Evolutionary conservation across 2,888 invertebrate genomes (phyloP).

Genomic region (Mythimna lalbum): DNA sequence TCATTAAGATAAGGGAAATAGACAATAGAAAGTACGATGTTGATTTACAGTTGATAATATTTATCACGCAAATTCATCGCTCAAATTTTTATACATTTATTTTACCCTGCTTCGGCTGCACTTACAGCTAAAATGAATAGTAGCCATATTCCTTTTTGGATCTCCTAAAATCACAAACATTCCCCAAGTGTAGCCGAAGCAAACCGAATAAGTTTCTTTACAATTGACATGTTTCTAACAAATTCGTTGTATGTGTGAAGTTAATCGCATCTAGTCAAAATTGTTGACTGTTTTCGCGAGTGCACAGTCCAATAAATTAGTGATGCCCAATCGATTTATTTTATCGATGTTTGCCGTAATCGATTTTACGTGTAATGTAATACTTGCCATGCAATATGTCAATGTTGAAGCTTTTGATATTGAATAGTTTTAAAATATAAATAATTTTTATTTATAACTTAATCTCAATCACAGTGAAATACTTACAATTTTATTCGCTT

Average conservation of each 20-base stretch:
- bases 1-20: constrained; percentile 71
- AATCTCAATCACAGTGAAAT: constrained; percentile 32
- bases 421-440: constrained; percentile 34
- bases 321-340: constrained; percentile 59
- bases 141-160: constrained; percentile 55
- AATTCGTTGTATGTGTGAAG: constrained; percentile 41
- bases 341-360: constrained; percentile 60
- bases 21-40: constrained; percentile 58
- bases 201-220: constrained; percentile 40
- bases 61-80: constrained; percentile 74
- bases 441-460: constrained; percentile 51
- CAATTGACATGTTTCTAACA: constrained; percentile 55
- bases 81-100: constrained; percentile 77
- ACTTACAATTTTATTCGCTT: constrained; percentile 31
- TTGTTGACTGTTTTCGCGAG: constrained; percentile 49
- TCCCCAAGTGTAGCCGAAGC: constrained; percentile 45
- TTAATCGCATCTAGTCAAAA: constrained; percentile 69
- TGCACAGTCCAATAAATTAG: constrained; percentile 60
- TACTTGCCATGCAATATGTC: constrained; percentile 65
- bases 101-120: constrained; percentile 44
- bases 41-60: constrained; percentile 64
- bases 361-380: constrained; percentile 46
- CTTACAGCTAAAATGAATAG: constrained; percentile 16
- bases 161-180: constrained; percentile 51
- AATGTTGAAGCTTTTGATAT: constrained; percentile 56